These are phyloP conservation scores for Pristionchus maxplancki DNA, from an alignment of 2,888 invertebrate species.

Conservation along the genomic window DNA sequence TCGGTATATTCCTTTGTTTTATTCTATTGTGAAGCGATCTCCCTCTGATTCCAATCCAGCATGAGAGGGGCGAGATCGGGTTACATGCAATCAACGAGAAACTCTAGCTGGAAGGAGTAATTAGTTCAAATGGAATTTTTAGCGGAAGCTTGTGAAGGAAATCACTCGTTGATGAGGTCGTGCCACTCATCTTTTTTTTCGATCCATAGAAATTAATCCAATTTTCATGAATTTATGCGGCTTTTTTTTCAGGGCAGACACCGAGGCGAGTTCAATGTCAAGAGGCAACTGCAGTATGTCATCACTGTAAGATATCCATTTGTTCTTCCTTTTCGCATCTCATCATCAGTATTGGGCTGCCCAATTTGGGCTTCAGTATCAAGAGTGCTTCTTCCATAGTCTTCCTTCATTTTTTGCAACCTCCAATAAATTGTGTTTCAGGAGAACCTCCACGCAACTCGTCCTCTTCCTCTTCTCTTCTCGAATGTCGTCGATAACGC, in stretches of 20 bases:
- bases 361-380: background rate
- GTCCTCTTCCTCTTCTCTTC: slow-evolving; percentile 59
- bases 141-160: background rate
- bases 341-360: no score
- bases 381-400: no score
- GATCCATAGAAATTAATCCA: no score
- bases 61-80: background rate
- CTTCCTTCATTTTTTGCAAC: no score
- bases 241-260: slow-evolving; percentile 13
- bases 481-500: slow-evolving; percentile 54
- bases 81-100: background rate
- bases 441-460: slow-evolving; percentile 55
- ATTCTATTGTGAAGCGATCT: background rate
- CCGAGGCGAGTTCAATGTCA: slow-evolving; percentile 9
- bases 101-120: background rate
- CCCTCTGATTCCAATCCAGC: background rate
- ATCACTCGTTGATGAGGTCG: background rate
- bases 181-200: no score
- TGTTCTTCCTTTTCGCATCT: background rate
- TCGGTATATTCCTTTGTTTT: no score
- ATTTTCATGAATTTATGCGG: no score
- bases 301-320: slow-evolving; percentile 60
- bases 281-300: slow-evolving; percentile 61
- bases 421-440: no score
- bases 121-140: background rate